phyloP scores from a whole-genome alignment of 2,888 invertebrate species.

The Morpho deidamia region DNA sequence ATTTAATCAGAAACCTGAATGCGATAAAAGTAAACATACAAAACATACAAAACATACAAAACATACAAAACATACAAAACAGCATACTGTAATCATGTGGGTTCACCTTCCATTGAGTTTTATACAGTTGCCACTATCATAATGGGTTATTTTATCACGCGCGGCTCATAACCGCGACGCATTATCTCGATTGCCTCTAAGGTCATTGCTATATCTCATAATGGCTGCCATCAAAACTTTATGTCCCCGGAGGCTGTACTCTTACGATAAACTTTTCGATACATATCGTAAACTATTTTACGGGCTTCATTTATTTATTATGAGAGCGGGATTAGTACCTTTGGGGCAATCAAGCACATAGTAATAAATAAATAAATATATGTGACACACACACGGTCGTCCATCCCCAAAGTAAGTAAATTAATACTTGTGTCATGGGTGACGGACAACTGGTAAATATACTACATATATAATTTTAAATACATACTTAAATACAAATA shows the following conservation, averaged over 20 bases:
- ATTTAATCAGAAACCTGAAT: no score
- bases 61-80: no score
- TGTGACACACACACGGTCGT: no score
- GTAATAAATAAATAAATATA: no score
- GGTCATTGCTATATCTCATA: conserved; percentile 37
- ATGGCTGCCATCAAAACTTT: conserved; percentile 55
- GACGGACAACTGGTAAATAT: no score
- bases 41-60: no score
- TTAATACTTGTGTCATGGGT: no score
- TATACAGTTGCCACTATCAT: conserved; percentile 2
- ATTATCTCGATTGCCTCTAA: conserved; percentile 38
- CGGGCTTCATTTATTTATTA: conserved; percentile 37
- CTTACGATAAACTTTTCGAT: conserved; percentile 34
- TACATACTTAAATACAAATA: no score
- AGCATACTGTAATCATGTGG: no score
- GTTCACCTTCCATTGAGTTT: background rate
- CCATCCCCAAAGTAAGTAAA: no score
- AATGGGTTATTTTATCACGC: conserved; percentile 8
- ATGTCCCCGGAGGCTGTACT: conserved; percentile 34
- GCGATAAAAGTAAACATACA: no score
- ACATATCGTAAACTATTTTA: conserved; percentile 54
- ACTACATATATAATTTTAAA: no score
- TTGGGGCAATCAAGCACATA: conserved; percentile 18
- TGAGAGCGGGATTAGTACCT: conserved; percentile 26
- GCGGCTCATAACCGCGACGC: conserved; percentile 22